Evolutionary conservation across 2,888 invertebrate species (phyloP), one percentile per base, ranked within the genome.

Genomic region (Amiota minor): DNA sequence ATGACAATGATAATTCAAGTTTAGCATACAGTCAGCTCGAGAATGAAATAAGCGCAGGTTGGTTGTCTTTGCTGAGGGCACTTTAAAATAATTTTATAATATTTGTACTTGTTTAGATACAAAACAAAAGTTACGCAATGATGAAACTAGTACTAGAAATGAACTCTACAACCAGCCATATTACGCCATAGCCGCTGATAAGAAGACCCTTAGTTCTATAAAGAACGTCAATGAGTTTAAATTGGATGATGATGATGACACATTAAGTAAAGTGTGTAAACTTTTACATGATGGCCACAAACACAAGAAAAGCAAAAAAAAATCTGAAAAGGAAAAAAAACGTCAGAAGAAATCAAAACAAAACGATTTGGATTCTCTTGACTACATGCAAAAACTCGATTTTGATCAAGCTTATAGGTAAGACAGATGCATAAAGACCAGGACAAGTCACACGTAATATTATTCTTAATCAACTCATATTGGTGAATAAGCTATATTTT

Each of bases 251-350:
- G 95, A 95, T 87, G 95, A 95, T 0, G 96, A 96, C 88, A 96
- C 96, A 83, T 95, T 96, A 88, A 94, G 94, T 75, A 95, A 94
- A 91, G 96, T 96, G 74, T 93, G 95, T n/a, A 95, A 94, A 89
- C 94, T 96, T 89, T 91, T 96, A 73, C 95, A 95, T 84, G 96
- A 96, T 83, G 95, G 95, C 0, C 93, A 94, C 47, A 94, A 95
- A 85, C 96, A 95, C 91, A 88, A 87, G 67, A 89, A 86, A 72
- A 81, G 88, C n/a, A 94, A 94, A 86, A 84, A 93, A 92, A 89
- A 92, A 85, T 92, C 90, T 92, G 93, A 87, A 80, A 87, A 83
- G 75, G 82, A 87, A 77, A 86, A 80, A 82, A 72, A 77, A 85
- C 90, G 91, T 79, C 90, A 90, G 59, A 92, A 91, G 86, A 91